These are phyloP conservation scores for Corvus hawaiiensis DNA, from an alignment of 2,113 vertebrate species.

Conservation along the genomic window DNA sequence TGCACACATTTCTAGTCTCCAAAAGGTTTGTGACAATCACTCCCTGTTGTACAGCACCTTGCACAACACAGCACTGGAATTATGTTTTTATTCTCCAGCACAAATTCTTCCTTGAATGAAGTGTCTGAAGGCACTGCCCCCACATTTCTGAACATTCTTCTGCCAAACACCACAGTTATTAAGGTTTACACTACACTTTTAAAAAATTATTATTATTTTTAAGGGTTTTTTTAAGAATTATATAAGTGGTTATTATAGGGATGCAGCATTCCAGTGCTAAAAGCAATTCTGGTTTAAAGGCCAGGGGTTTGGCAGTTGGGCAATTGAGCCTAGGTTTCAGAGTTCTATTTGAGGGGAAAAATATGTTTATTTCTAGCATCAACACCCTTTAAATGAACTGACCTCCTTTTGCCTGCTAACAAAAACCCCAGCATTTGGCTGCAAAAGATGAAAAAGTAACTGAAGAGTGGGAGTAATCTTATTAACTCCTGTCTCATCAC, in stretches of 20 bases:
- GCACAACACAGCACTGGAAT: background rate
- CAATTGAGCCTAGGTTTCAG: background rate
- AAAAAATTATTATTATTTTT: background rate
- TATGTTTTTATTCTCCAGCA: background rate
- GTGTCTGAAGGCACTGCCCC: background rate
- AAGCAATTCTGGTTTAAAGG: background rate
- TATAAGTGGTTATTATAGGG: background rate
- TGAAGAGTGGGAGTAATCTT: slow-evolving; percentile 61
- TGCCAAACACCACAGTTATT: background rate
- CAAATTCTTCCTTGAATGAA: background rate
- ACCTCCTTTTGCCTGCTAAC: slow-evolving; percentile 50
- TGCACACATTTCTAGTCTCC: background rate
- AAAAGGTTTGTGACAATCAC: background rate
- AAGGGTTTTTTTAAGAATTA: background rate
- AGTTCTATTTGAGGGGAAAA: slow-evolving; percentile 18
- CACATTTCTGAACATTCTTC: background rate
- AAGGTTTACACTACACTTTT: background rate
- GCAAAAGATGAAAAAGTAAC: slow-evolving; percentile 65
- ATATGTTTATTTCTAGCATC: slow-evolving; percentile 51
- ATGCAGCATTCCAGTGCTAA: background rate
- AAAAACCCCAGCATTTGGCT: slow-evolving; percentile 38
- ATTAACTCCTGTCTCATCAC: slow-evolving; percentile 66
- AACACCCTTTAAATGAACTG: slow-evolving; percentile 37
- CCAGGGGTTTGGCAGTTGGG: background rate
- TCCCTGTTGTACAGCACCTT: background rate